Evolutionary conservation across 92 coral and sea anemone genomes (phyloP), one percentile per base, ranked within the genome.

Genomic region (Meandrina meandrites): DNA sequence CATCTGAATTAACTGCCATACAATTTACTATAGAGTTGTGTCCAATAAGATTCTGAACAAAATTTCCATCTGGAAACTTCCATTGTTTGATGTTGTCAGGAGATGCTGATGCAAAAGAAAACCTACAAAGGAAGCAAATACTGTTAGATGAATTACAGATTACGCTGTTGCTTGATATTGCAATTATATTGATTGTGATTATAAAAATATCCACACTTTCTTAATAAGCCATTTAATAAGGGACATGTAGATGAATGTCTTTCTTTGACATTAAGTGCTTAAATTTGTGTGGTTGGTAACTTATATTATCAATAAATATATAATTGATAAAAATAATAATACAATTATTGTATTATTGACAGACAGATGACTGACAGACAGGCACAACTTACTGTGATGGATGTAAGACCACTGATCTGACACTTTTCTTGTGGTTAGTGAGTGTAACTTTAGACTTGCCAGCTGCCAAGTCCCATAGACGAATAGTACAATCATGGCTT

Each of bases 21-120:
- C 99, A 95, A 86, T 97, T 97, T 50, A 97, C 95, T 27, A 97
- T 97, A 15, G 99, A 90, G 76, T 97, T 97, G 78, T 97, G 99
- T 69, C 99, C 99, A 70, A 91, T 87, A 37, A 97, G 94, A 86
- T 97, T 97, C 86, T 97, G 99, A 34, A 97, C 87, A 84, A 97
- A 97, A 83, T 97, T 92, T 28, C 99, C 99, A 92, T 97, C 99
- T 47, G 99, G 99, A 78, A 97, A 97, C 84, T 97, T 94, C 99
- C 99, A 97, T 88, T 96, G 96, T 89, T 97, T 97, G 48, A 97
- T 97, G 62, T 97, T 97, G 86, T 97, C 99, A 64, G 99, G 99
- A 45, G 99, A 97, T 0, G 99, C 99, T 35, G 98, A 90, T 16
- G 98, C 98, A 86, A 95, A 97, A 36, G 96, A 86, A 82, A 93